A percentile compares a stretch with the other conserved stretches of the same genome.
Conservation (phyloP, 2,888 invertebrate species). For the Microctonus brassicae region DNA sequence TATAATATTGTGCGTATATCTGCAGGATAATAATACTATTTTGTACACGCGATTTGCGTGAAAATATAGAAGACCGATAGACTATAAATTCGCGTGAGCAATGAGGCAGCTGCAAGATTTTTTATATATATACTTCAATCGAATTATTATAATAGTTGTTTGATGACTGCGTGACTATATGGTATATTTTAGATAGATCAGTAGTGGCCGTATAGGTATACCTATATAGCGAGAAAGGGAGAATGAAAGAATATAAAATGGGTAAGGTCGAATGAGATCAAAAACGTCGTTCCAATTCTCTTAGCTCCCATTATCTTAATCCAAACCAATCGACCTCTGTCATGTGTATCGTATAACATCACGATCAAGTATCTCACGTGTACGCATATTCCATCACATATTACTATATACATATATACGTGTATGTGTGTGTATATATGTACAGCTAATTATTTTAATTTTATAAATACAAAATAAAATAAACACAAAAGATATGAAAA, state of each 20-base stretch:
- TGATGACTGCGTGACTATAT: too few species aligned
- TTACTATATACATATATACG: not conserved
- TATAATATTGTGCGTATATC: not conserved
- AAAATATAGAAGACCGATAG: not conserved
- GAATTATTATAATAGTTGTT: constrained; percentile 40
- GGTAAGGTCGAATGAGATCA: constrained; percentile 33
- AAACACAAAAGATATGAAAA: not conserved
- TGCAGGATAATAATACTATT: not conserved
- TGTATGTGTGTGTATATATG: not conserved
- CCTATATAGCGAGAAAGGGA: constrained; percentile 16
- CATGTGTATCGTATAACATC: constrained; percentile 24
- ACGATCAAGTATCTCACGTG: constrained; percentile 28
- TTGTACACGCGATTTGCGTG: constrained; percentile 23
- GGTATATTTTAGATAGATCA: constrained; percentile 3
- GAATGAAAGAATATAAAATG: constrained; percentile 2
- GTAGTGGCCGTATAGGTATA: constrained; percentile 19
- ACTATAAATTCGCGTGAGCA: constrained; percentile 25
- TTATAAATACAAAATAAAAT: not conserved
- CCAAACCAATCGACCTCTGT: constrained; percentile 33
- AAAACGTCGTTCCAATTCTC: constrained; percentile 42
- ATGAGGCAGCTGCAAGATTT: constrained; percentile 21
- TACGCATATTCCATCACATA: constrained; percentile 1
- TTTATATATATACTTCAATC: constrained; percentile 35
- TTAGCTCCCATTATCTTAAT: constrained; percentile 44
- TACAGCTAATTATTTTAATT: not conserved